phyloP scores from a whole-genome alignment of 2,888 invertebrate species.

The Ichneumoninae sp. region DNA sequence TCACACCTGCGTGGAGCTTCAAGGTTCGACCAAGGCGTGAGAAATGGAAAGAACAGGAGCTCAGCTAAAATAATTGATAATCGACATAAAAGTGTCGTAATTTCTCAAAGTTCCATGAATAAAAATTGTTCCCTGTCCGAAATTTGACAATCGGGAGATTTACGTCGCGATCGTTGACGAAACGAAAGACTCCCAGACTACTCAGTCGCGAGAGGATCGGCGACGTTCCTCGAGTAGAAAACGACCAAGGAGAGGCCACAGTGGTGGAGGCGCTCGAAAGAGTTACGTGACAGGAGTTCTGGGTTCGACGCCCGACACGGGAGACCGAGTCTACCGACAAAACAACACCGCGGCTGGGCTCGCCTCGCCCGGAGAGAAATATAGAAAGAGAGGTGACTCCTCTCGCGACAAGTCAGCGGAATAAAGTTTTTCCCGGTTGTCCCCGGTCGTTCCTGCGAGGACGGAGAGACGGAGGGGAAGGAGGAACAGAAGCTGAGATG shows the following conservation, averaged over 20 bases:
- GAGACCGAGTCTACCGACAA: slow-evolving; percentile 71
- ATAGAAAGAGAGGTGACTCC: slow-evolving; percentile 48
- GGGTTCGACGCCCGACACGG: slow-evolving; percentile 73
- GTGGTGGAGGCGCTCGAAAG: slow-evolving; percentile 50
- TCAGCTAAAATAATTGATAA: not conserved
- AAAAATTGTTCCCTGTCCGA: not conserved
- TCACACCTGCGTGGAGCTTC: not conserved
- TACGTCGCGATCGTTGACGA: not conserved
- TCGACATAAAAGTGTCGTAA: not conserved
- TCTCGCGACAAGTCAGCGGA: slow-evolving; percentile 77
- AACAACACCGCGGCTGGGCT: slow-evolving; percentile 73
- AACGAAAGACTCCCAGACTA: not conserved
- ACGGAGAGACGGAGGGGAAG: slow-evolving; percentile 29
- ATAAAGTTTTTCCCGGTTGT: slow-evolving; percentile 77
- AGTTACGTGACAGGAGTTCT: slow-evolving; percentile 74
- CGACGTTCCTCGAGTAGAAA: slow-evolving; percentile 1
- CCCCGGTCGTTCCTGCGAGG: slow-evolving; percentile 25
- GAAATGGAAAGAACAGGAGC: not conserved
- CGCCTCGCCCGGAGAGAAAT: slow-evolving; percentile 49
- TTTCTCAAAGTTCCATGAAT: not conserved
- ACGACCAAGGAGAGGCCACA: not conserved
- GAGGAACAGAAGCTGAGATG: slow-evolving; percentile 34
- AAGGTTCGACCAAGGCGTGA: not conserved
- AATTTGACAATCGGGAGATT: not conserved
- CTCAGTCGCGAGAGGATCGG: slow-evolving; percentile 4